These are phyloP conservation scores for Bugulina stolonifera DNA, from an alignment of 2,888 invertebrate genomes.

Conservation along the genomic window DNA sequence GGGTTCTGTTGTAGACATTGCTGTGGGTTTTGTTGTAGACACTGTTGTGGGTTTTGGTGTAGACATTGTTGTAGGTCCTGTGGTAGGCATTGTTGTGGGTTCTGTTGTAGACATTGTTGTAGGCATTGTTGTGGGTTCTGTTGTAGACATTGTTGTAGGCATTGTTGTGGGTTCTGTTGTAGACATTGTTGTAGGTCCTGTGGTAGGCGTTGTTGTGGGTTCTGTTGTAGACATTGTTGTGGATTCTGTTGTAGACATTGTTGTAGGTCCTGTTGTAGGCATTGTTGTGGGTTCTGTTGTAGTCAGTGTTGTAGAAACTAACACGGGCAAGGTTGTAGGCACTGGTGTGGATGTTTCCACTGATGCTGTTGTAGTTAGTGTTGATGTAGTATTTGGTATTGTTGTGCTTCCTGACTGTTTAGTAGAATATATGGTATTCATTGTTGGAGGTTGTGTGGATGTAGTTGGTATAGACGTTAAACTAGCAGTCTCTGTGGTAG, in stretches of 20 bases:
- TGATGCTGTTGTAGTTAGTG: too few relatives aligned
- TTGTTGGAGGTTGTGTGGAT: not conserved
- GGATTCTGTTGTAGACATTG: not conserved
- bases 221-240: not conserved
- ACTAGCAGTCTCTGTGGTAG: too few relatives aligned
- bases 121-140: not conserved
- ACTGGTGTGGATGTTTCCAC: too few relatives aligned
- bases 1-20: not conserved
- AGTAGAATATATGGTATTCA: not conserved
- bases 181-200: not conserved
- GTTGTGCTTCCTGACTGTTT: too few relatives aligned
- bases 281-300: not conserved
- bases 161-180: not conserved
- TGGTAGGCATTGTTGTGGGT: too few relatives aligned
- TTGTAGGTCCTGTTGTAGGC: not conserved
- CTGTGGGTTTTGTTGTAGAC: not conserved
- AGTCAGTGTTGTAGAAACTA: not conserved
- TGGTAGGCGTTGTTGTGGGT: not conserved
- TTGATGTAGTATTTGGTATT: too few relatives aligned
- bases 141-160: not conserved
- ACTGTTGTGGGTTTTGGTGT: not conserved
- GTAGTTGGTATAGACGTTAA: not conserved
- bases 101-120: not conserved
- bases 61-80: not conserved
- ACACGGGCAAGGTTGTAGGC: not conserved